These are phyloP conservation scores for Quadriops clusia DNA, from an alignment of 2,888 invertebrate species.

Conservation along the genomic window DNA sequence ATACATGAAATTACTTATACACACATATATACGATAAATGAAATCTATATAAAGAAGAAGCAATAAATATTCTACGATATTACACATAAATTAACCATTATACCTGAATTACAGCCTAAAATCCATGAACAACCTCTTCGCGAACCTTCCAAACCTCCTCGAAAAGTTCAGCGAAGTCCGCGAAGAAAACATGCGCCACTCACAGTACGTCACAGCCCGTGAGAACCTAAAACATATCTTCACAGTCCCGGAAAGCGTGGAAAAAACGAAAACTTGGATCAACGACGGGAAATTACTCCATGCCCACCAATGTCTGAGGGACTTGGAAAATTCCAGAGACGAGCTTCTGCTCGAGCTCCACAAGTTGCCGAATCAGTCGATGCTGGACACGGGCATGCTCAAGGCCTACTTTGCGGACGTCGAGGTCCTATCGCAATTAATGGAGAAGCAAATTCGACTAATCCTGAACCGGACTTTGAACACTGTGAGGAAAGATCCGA, in stretches of 20 bases:
- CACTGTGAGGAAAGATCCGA: constrained; percentile 88
- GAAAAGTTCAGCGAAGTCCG: constrained; percentile 73
- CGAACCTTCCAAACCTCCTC: constrained; percentile 66
- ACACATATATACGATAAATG: constrained; percentile 2
- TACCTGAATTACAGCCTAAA: constrained; percentile 46
- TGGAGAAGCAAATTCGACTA: constrained; percentile 86
- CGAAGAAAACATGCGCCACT: constrained; percentile 88
- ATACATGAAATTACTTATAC: too few relatives aligned
- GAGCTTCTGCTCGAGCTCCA: constrained; percentile 90
- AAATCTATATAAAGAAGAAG: constrained; percentile 3
- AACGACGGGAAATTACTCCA: constrained; percentile 88
- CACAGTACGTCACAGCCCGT: constrained; percentile 95
- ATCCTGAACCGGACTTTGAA: constrained; percentile 83
- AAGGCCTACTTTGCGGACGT: constrained; percentile 96
- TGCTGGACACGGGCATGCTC: constrained; percentile 81
- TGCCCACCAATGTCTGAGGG: constrained; percentile 87
- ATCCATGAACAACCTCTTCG: constrained; percentile 63
- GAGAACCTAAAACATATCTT: constrained; percentile 98
- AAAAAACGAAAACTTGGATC: constrained; percentile 87
- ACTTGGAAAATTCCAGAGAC: constrained; percentile 92
- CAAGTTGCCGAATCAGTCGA: constrained; percentile 81
- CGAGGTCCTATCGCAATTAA: constrained; percentile 71
- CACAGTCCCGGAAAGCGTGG: constrained; percentile 91
- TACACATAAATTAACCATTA: background rate
- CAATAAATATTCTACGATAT: constrained; percentile 1